A percentile compares a stretch with the other conserved stretches of the same genome.
Conservation (phyloP, 2,113 vertebrate species). For the Glareola pratincola region DNA sequence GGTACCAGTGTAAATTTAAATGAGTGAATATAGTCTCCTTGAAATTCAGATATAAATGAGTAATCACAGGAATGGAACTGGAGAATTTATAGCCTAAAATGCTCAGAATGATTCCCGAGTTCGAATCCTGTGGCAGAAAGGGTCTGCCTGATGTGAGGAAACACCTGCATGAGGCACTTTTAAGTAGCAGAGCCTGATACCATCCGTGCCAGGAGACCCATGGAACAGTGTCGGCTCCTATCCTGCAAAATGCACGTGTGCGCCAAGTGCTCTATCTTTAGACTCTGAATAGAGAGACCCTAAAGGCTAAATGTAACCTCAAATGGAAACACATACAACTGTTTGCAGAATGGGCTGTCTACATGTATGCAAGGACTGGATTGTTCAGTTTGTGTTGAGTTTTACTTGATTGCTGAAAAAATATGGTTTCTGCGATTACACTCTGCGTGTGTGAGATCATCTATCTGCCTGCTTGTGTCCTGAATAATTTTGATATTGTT, state of each 20-base stretch:
- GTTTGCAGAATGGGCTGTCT: not conserved
- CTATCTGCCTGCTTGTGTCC: not conserved
- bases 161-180: not conserved
- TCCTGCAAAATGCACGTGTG: not conserved
- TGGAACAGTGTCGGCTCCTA: not conserved
- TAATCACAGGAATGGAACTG: not conserved
- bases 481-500: not conserved
- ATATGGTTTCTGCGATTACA: fast-evolving
- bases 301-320: not conserved
- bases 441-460: not conserved
- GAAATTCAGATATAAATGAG: not conserved
- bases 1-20: not conserved
- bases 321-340: not conserved
- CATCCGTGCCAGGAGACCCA: not conserved
- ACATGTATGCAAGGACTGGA: too few species aligned
- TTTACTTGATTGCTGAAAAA: not conserved
- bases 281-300: too few species aligned
- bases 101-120: not conserved
- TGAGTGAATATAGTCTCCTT: not conserved
- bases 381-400: not conserved
- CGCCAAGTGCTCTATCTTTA: not conserved
- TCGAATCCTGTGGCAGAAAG: not conserved
- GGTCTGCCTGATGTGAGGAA: not conserved
- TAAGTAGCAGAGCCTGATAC: not conserved
- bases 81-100: not conserved